Evolutionary conservation across 2,113 vertebrate species (phyloP).

Genomic region (Chrysemys picta): DNA sequence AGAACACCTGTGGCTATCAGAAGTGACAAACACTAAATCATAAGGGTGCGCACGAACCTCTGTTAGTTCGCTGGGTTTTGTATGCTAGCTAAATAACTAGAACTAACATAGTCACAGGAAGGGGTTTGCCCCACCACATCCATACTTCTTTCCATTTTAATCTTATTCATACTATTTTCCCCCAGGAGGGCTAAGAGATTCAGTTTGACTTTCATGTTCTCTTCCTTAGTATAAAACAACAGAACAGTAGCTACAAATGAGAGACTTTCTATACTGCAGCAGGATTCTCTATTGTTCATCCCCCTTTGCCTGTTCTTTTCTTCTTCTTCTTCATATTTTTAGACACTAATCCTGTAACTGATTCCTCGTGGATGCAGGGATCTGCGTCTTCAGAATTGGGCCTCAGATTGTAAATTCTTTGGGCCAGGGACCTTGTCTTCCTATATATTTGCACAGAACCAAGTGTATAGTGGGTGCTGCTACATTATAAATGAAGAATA

Average conservation of each 20-base stretch:
- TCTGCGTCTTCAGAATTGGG: not conserved
- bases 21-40: constrained; percentile 44
- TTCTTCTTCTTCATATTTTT: not conserved
- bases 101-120: not conserved
- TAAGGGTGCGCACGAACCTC: not conserved
- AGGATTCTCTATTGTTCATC: not conserved
- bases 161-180: not conserved
- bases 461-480: not conserved
- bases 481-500: not conserved
- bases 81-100: not conserved
- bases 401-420: not conserved
- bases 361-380: not conserved
- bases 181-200: not conserved
- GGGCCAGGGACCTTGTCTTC: not conserved
- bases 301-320: no score
- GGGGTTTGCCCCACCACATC: not conserved
- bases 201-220: not conserved
- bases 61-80: not conserved
- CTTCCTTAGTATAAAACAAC: not conserved
- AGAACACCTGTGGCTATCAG: constrained; percentile 44
- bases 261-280: not conserved
- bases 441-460: fast-evolving
- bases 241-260: not conserved
- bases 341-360: not conserved
- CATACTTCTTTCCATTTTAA: not conserved